Conservation (phyloP, 1,140 invertebrate species). For the Tetramorium alpestre region DNA sequence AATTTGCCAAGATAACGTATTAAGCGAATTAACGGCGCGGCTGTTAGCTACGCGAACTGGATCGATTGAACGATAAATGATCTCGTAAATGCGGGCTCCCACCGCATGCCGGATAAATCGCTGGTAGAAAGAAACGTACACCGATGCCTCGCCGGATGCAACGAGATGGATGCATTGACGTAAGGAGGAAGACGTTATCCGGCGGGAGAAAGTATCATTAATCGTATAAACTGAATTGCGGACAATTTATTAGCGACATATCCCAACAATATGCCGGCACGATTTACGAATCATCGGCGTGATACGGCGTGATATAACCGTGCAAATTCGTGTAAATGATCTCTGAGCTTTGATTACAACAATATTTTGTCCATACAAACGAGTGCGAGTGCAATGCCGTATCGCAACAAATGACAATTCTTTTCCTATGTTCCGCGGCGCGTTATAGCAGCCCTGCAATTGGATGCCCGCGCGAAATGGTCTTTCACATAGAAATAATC, state of each 20-base stretch:
- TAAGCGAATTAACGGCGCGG: conserved; percentile 53
- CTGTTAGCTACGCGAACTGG: not conserved
- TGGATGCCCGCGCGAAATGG: conserved; percentile 45
- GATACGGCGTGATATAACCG: conserved; percentile 10
- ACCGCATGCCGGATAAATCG: conserved; percentile 59
- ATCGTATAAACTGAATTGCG: conserved; percentile 64
- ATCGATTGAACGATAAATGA: conserved; percentile 45
- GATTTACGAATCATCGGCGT: conserved; percentile 55
- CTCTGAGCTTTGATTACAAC: not conserved
- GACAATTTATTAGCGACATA: conserved; percentile 65
- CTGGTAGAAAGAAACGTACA: conserved; percentile 18
- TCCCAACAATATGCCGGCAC: conserved; percentile 44
- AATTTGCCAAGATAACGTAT: conserved; percentile 39
- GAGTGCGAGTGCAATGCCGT: not conserved
- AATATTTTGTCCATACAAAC: not conserved
- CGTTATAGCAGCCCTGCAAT: conserved; percentile 46
- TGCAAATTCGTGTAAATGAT: conserved; percentile 24
- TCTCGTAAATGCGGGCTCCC: conserved; percentile 34
- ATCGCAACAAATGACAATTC: conserved; percentile 23
- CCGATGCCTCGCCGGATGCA: not conserved
- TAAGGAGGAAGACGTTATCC: conserved; percentile 64
- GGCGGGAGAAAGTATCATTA: conserved; percentile 69
- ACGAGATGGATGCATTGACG: conserved; percentile 34
- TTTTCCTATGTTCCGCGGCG: not conserved
- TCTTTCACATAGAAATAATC: conserved; percentile 16